Evolutionary conservation across 1,140 invertebrate genomes (phyloP), one percentile per base, ranked within the genome.

Genomic region (Musca vetustissima): DNA sequence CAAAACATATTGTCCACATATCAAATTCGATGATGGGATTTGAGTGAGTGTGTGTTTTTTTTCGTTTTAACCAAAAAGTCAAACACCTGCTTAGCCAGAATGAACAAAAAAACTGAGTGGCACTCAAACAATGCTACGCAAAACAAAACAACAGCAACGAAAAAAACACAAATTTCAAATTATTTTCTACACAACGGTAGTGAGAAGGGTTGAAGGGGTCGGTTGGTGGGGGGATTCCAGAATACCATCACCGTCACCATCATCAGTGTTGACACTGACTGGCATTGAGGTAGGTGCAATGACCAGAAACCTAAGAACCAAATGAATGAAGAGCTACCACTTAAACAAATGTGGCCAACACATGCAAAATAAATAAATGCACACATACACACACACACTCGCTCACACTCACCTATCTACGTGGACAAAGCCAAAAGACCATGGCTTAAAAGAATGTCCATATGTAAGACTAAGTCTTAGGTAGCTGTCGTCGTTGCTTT

Each of bases 161-260:
- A n/a, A n/a, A n/a, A n/a, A n/a, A n/a, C n/a, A n/a, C n/a, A n/a
- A 17, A 6, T 61, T 61, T 61, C 28, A 61, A 61, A 61, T 61
- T 43, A 43, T 43, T 43, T 43, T 43, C 36, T 43, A 13, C 11
- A 13, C 36, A 4, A 36, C 17, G 9, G 15, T n/a, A n/a, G n/a
- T 19, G 28, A 61, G 57, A 61, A 8, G 24, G 25, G n/a, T n/a
- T n/a, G n/a, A 43, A 13, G 36, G 36, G 28, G 8, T 3, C 28
- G 3, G 28, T 3, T 28, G 28, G 3, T 28, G 28, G 3, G 28
- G 36, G 36, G 36, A 43, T 9, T 43, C 11, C 36, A 43, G 36
- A 28, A 24, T 28, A 59, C 55, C 55, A 59, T 28, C 55, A 59
- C 15, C 7, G 24, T 22, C 22, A 57, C 2, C 24, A 57, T 57